Base-by-base conservation (phyloP, 2,797 vertebrate genomes). In the Sebastes diaconus region DNA sequence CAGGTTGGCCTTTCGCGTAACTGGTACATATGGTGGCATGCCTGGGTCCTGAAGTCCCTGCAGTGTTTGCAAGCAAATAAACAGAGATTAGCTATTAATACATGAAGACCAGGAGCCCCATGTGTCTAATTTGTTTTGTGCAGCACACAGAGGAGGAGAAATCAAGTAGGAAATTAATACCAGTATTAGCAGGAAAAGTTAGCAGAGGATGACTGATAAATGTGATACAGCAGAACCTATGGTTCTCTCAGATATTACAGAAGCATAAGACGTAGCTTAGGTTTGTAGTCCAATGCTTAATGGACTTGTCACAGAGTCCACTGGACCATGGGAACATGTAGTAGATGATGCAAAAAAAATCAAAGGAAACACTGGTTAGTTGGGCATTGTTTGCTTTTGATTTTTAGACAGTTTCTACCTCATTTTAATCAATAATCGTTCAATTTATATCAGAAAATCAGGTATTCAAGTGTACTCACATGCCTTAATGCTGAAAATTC, bases 1-100 rank as follows among this genome's bases (percentile, higher is more conserved):
- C 61, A 71, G 75, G n/a, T 61, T 60, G 73, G 59, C 32, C 60
- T 80, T 76, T 52, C 13, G 18, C 18, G 18, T 13, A 50, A 20
- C 16, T n/a, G 57, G 3, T 66, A 29, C 50, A 63, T 22, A 57
- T 58, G 29, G 58, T 75, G 42, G 14, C 34, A 59, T 69, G 79
- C 54, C 82, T 14, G 10, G 57, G 34, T 22, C 1, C 18, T 27
- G 30, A n/a, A 58, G 9, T 77, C 68, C 69, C 59, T 58, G 67
- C 50, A 58, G 58, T 68, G 69, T 61, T 73, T 66, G 54, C 80
- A 77, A 72, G 46, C 61, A 82, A 80, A 84, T 74, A 78, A 88
- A 73, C 52, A 25, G 18, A 78, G 67, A 77, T 80, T 72, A 69
- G 61, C 42, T 77, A 73, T 79, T 75, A 77, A 81, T 73, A 78